A percentile compares a stretch with the other conserved stretches of the same genome.
Evolutionary conservation across 2,797 vertebrate species (phyloP).

Genomic region (Margarornis squamiger): DNA sequence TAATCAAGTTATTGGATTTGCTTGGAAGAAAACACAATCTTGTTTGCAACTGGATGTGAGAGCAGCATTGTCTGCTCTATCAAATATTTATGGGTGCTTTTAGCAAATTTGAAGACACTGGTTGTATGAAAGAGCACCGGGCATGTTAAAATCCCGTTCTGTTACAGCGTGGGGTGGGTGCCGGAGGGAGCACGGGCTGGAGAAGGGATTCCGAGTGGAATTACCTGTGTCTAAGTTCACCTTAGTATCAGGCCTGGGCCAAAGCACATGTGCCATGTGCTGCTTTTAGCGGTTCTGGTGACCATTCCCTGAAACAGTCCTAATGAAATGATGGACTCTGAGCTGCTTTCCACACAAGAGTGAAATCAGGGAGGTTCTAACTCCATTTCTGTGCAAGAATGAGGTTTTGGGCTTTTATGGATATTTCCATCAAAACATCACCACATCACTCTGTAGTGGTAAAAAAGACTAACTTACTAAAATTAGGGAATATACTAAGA

Average conservation of each 20-base stretch:
- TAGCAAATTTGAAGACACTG: constrained; percentile 30
- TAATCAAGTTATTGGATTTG: constrained; percentile 40
- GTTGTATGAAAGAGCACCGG: neutral
- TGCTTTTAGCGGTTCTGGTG: neutral
- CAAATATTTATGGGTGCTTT: constrained; percentile 51
- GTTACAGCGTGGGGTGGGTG: neutral
- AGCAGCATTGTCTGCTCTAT: neutral
- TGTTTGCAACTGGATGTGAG: constrained; percentile 4
- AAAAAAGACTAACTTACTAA: neutral
- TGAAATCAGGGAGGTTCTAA: neutral
- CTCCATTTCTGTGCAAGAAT: neutral
- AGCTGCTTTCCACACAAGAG: neutral
- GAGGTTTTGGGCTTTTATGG: neutral
- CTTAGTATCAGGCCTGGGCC: neutral
- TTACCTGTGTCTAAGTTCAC: neutral
- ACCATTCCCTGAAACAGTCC: neutral
- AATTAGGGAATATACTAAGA: neutral
- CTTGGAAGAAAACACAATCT: neutral
- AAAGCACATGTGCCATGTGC: fast-evolving
- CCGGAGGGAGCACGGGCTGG: neutral
- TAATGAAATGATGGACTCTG: neutral
- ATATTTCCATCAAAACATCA: neutral
- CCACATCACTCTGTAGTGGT: fast-evolving
- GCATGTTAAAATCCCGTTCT: neutral
- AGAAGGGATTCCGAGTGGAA: neutral